Conservation (phyloP, 1,140 invertebrate genomes). For the Heliconius melpomene region DNA sequence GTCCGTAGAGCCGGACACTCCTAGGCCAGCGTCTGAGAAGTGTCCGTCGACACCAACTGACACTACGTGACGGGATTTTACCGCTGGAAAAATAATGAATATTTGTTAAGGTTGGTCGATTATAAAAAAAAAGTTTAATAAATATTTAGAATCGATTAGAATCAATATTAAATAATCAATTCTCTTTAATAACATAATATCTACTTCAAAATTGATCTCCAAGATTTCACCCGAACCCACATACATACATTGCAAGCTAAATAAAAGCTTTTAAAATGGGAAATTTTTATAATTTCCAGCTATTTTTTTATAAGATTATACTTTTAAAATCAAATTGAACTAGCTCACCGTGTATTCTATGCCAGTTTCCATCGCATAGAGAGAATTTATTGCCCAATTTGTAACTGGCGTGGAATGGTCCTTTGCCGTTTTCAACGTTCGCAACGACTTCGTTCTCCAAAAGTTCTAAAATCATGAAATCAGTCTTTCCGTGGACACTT, state of each 20-base stretch:
- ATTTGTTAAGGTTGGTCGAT: background rate
- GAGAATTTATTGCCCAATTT: conserved; percentile 86
- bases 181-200: too few species aligned
- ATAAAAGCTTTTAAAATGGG: too few species aligned
- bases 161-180: too few species aligned
- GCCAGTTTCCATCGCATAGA: conserved; percentile 97
- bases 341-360: conserved; percentile 89
- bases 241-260: too few species aligned
- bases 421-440: conserved; percentile 92
- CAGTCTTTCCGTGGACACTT: conserved; percentile 89
- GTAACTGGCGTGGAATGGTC: conserved; percentile 88
- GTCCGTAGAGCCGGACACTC: conserved; percentile 86
- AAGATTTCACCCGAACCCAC: too few species aligned
- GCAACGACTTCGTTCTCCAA: conserved; percentile 91
- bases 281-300: too few species aligned
- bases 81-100: conserved; percentile 82
- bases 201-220: too few species aligned
- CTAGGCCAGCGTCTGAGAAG: conserved; percentile 85
- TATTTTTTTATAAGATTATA: too few species aligned
- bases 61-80: conserved; percentile 92
- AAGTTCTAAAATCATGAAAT: conserved; percentile 94
- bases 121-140: background rate
- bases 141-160: too few species aligned
- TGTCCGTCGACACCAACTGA: conserved; percentile 90
- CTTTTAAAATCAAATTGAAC: background rate